Evolutionary conservation across 1,140 invertebrate species (phyloP).

Genomic region (Drosophila simulans): DNA sequence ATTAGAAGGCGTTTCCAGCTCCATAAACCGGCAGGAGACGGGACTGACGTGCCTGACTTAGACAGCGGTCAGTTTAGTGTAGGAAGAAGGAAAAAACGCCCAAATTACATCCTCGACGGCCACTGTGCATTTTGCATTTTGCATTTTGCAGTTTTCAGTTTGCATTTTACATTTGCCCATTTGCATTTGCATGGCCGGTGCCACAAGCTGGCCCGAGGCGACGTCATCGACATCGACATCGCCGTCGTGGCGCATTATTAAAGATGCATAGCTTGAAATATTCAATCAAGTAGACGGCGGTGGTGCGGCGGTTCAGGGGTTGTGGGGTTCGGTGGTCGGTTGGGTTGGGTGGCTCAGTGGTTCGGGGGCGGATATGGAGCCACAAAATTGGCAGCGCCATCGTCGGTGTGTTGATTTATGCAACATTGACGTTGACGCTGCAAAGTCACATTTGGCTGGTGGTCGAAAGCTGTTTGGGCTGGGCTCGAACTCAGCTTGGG

Average conservation of each 20-base stretch:
- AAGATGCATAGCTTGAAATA: conserved; percentile 81
- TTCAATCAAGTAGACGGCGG: conserved; percentile 71
- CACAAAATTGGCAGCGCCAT: conserved; percentile 65
- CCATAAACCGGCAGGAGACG: neutral
- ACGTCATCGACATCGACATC: conserved; percentile 39
- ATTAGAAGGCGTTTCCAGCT: conserved; percentile 61
- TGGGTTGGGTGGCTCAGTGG: neutral
- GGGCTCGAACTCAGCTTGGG: conserved; percentile 14
- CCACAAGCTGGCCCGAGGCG: conserved; percentile 69
- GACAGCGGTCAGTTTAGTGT: conserved; percentile 54
- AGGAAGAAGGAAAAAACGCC: conserved; percentile 52
- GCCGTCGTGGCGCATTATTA: conserved; percentile 70
- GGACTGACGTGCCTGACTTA: conserved; percentile 13
- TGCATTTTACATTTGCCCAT: conserved; percentile 58
- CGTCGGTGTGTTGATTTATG: conserved; percentile 78
- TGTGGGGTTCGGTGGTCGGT: neutral
- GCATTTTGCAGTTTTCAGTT: conserved; percentile 62
- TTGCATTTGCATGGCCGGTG: conserved; percentile 61
- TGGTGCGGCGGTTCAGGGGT: neutral
- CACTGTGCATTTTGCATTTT: conserved; percentile 64
- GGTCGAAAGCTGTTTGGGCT: conserved; percentile 52
- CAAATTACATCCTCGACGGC: conserved; percentile 45
- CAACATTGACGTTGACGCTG: conserved; percentile 75
- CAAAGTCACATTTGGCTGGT: conserved; percentile 68
- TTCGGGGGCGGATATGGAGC: conserved; percentile 45